Percentiles rank a stretch among this genome's conserved stretches.
Evolutionary conservation across 2,888 invertebrate genomes (phyloP).

Genomic region (Acleris laterana): DNA sequence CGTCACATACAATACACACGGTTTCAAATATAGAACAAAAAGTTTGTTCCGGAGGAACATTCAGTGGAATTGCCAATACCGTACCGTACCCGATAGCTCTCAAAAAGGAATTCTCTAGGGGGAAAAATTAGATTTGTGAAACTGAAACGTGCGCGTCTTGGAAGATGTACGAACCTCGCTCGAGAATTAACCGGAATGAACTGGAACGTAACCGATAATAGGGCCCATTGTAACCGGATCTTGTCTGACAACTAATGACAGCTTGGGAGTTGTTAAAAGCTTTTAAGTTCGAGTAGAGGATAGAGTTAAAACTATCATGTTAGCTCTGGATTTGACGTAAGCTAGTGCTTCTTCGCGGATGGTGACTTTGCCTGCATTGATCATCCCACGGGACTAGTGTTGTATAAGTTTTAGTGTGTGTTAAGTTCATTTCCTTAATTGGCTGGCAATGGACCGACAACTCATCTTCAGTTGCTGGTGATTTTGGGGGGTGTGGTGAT

Average conservation of each 20-base stretch:
- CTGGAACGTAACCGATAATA: background rate
- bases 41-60: conserved; percentile 38
- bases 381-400: no score
- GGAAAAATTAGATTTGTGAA: conserved; percentile 79
- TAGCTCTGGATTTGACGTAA: no score
- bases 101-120: conserved; percentile 69
- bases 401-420: no score
- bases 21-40: conserved; percentile 36
- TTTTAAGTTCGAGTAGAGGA: no score
- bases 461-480: no score
- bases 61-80: conserved; percentile 70
- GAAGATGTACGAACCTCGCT: conserved; percentile 15
- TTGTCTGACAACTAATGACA: conserved; percentile 3
- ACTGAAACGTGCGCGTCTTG: conserved; percentile 67
- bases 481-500: no score
- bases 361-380: no score
- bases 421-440: no score
- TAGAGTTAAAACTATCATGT: no score
- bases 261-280: background rate
- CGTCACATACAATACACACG: conserved; percentile 36
- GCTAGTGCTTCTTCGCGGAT: no score
- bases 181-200: conserved; percentile 26
- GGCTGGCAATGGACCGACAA: no score
- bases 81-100: conserved; percentile 65
- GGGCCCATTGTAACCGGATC: conserved; percentile 10